These are phyloP conservation scores for Stictocephala bisonia DNA, from an alignment of 2,888 invertebrate genomes.

Conservation along the genomic window DNA sequence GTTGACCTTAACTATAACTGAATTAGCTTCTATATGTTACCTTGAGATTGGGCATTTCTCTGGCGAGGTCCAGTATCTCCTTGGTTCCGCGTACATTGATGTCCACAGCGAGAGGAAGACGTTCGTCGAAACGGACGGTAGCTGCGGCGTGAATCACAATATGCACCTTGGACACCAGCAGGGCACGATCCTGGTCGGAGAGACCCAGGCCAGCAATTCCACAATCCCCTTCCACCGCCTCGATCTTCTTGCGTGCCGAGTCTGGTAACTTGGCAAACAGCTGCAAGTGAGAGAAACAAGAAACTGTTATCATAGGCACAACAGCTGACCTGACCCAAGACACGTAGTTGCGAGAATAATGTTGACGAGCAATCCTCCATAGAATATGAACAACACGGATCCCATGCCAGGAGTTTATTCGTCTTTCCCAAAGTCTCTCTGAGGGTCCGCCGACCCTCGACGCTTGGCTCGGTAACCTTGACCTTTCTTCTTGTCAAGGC, in stretches of 20 bases:
- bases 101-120: slow-evolving; percentile 77
- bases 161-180: slow-evolving; percentile 74
- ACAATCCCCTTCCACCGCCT: slow-evolving; percentile 81
- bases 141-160: slow-evolving; percentile 91
- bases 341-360: too few relatives aligned
- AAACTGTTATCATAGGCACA: too few relatives aligned
- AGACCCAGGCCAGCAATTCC: slow-evolving; percentile 75
- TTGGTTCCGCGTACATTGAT: slow-evolving; percentile 85
- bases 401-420: too few relatives aligned
- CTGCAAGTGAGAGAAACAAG: slow-evolving; percentile 41
- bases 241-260: slow-evolving; percentile 77
- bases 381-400: too few relatives aligned
- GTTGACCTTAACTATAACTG: too few relatives aligned
- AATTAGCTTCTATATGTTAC: slow-evolving; percentile 65
- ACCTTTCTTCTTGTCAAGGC: too few relatives aligned
- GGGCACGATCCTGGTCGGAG: slow-evolving; percentile 69
- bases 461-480: too few relatives aligned
- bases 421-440: too few relatives aligned
- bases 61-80: slow-evolving; percentile 77
- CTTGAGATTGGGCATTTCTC: slow-evolving; percentile 77
- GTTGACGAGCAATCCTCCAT: too few relatives aligned
- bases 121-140: slow-evolving; percentile 90
- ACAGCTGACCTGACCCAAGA: too few relatives aligned
- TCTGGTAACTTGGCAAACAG: slow-evolving; percentile 70
- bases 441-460: too few relatives aligned